Evolutionary conservation across 2,797 vertebrate species (phyloP).

Genomic region (Anguilla marmorata): DNA sequence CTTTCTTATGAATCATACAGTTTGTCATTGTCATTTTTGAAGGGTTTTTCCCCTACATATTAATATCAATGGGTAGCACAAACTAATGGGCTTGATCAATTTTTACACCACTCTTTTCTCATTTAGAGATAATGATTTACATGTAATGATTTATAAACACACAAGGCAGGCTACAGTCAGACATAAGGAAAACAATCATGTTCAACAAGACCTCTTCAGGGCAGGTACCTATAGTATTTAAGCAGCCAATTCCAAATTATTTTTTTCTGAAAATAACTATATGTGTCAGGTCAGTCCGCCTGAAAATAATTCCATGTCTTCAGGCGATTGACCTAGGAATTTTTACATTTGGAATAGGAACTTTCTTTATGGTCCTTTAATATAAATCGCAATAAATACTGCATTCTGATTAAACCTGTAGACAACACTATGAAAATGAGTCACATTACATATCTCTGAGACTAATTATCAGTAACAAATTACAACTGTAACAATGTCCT

Average conservation of each 20-base stretch:
- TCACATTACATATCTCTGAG: background rate
- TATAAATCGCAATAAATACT: background rate
- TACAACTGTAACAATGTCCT: background rate
- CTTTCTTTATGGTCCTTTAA: background rate
- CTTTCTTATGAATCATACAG: background rate
- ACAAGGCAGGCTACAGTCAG: background rate
- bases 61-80: background rate
- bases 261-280: background rate
- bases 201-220: background rate
- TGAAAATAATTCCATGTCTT: background rate
- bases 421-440: background rate
- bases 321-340: background rate
- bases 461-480: slow-evolving; percentile 9
- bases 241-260: background rate
- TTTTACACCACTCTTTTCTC: background rate
- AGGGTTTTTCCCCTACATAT: background rate
- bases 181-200: background rate
- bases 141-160: background rate
- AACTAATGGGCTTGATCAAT: background rate
- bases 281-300: background rate
- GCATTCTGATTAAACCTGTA: background rate
- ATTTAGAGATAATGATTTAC: background rate
- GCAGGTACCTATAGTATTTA: background rate
- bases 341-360: background rate
- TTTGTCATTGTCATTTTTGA: background rate